Evolutionary conservation across 1,140 invertebrate genomes (phyloP).

Genomic region (Bemisia tabaci): DNA sequence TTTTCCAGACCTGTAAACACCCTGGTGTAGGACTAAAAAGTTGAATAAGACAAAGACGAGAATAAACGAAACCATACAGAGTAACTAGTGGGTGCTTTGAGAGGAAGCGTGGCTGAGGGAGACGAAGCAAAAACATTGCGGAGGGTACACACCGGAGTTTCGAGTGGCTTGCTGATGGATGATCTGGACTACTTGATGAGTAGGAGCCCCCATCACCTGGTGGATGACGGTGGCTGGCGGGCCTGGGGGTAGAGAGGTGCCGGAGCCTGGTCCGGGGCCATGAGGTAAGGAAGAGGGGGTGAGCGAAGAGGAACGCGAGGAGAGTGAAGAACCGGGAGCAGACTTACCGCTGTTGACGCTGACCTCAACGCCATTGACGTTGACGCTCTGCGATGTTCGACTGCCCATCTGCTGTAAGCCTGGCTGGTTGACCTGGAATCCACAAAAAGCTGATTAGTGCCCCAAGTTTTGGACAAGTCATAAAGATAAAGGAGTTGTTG

Average conservation of each 20-base stretch:
- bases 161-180: constrained; percentile 21
- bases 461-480: too few relatives aligned
- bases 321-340: background rate
- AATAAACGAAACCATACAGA: too few relatives aligned
- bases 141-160: constrained; percentile 14
- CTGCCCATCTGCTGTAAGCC: constrained; percentile 1
- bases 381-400: background rate
- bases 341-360: background rate
- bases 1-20: too few relatives aligned
- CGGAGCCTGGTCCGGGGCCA: too few relatives aligned
- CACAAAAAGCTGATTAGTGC: too few relatives aligned
- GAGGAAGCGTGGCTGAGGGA: too few relatives aligned
- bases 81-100: too few relatives aligned
- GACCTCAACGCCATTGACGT: background rate
- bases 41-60: too few relatives aligned
- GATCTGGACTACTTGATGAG: constrained; percentile 21
- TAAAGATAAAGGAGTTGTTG: too few relatives aligned
- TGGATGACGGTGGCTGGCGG: background rate
- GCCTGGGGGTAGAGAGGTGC: background rate
- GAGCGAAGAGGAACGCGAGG: background rate
- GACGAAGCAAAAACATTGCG: too few relatives aligned
- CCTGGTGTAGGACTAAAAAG: too few relatives aligned
- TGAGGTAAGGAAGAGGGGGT: background rate
- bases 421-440: constrained; percentile 9
- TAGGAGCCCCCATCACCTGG: constrained; percentile 13